Evolutionary conservation across 2,113 vertebrate genomes (phyloP), one percentile per base, ranked within the genome.

Genomic region (Hymenochirus boettgeri): DNA sequence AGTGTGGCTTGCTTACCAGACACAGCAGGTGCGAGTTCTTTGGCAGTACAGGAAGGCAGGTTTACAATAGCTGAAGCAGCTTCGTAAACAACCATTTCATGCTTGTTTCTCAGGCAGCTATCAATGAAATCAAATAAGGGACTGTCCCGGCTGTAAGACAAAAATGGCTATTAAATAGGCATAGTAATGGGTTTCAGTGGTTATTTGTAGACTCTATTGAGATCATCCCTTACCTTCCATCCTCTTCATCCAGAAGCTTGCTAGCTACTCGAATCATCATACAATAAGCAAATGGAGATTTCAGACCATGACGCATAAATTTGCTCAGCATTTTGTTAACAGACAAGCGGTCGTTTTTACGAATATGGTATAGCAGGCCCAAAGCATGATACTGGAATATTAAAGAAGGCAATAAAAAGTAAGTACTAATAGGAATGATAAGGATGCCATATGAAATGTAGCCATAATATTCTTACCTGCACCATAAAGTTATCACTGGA

Each of bases 401-500:
- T 8, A 21, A 5, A 48, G 8, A 21, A 12, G 39, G 17, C 17
- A 42, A 15, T 42, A 5, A 42, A n/a, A 42, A 7, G 13, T 42
- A 17, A 18, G 18, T 22, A 22, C 19, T 9, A 48, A 21, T 48
- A 7, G 11, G 18, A 42, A n/a, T 4, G 2, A 2, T 12, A 48
- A 19, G 13, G 18, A 22, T 48, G 6, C 46, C 10, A 21, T 48
- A 9, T 48, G 8, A 48, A 21, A 6, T 1, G 7, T 48, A 22
- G 11, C 7, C 22, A 7, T 11, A 18, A 23, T 2, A 22, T 22
- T 23, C 46, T 22, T 74, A 91, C 89, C 83, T 91, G 89, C 24
- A 91, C 89, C 89, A 91, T 91, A 75, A 89, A 82, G 24, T 89
- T 91, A 64, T 91, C 88, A 29, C 87, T 89, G 61, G 89, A 91